Percentiles rank a stretch among this genome's conserved stretches.
phyloP scores from a whole-genome alignment of 2,888 invertebrate species.

The Ichneumon xanthorius region DNA sequence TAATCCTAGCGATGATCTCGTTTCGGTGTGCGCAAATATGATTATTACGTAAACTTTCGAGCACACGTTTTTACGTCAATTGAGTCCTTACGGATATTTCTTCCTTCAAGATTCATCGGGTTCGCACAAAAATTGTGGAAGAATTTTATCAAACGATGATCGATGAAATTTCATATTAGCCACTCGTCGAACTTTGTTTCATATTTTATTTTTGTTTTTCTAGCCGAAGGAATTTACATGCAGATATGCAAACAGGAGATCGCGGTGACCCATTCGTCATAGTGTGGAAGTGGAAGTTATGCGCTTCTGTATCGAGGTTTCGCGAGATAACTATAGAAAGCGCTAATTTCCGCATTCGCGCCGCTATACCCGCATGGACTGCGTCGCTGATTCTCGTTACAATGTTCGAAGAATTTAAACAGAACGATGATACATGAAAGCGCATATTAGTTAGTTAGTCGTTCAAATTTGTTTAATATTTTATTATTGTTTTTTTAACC shows the following conservation, averaged over 20 bases:
- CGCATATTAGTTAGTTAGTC: background rate
- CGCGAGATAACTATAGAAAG: background rate
- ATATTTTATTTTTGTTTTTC: background rate
- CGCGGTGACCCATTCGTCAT: too few species aligned
- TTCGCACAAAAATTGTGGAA: background rate
- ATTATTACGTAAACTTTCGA: conserved; percentile 30
- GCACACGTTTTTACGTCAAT: background rate
- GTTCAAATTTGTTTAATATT: background rate
- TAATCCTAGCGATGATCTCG: conserved; percentile 57
- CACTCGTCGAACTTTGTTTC: background rate
- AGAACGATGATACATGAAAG: background rate
- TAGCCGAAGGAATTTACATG: background rate
- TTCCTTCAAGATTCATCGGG: too few species aligned
- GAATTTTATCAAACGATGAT: background rate
- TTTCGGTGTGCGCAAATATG: conserved; percentile 39
- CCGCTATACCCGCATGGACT: background rate
- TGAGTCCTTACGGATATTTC: background rate
- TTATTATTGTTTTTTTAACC: background rate
- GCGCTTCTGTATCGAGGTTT: background rate
- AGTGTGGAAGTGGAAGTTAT: background rate
- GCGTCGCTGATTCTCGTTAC: too few species aligned
- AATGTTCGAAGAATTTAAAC: too few species aligned
- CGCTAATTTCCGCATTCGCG: background rate
- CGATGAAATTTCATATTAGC: background rate
- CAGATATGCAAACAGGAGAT: background rate